These are phyloP conservation scores for Macaca fascicularis DNA, from an alignment of 2,113 vertebrate species.

Conservation along the genomic window DNA sequence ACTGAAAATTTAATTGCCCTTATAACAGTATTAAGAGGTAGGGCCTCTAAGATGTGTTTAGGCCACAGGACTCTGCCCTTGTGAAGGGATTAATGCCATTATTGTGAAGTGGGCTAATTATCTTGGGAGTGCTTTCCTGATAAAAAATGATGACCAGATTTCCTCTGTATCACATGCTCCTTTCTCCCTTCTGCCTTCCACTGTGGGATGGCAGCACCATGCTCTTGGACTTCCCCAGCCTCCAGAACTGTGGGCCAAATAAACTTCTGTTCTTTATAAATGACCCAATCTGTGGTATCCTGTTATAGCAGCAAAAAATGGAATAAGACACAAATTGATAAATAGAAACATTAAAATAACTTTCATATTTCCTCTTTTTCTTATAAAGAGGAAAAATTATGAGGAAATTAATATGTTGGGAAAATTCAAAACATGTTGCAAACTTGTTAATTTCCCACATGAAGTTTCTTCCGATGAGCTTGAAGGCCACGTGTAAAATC, in stretches of 20 bases:
- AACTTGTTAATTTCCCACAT: neutral
- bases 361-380: neutral
- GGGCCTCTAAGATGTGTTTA: neutral
- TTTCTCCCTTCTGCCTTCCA: neutral
- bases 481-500: neutral
- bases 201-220: neutral
- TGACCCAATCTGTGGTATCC: neutral
- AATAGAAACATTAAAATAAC: constrained; percentile 3
- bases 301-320: neutral
- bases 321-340: neutral
- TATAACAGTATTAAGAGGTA: neutral
- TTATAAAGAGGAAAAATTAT: neutral
- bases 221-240: neutral
- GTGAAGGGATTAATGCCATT: neutral
- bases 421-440: neutral
- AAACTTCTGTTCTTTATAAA: neutral
- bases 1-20: neutral
- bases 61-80: neutral
- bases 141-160: neutral
- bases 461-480: neutral
- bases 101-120: neutral
- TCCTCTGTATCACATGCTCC: neutral
- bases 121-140: neutral
- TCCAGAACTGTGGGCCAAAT: neutral
- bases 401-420: neutral